Conservation (phyloP, 2,113 vertebrate genomes). For the Corythaixoides concolor region DNA sequence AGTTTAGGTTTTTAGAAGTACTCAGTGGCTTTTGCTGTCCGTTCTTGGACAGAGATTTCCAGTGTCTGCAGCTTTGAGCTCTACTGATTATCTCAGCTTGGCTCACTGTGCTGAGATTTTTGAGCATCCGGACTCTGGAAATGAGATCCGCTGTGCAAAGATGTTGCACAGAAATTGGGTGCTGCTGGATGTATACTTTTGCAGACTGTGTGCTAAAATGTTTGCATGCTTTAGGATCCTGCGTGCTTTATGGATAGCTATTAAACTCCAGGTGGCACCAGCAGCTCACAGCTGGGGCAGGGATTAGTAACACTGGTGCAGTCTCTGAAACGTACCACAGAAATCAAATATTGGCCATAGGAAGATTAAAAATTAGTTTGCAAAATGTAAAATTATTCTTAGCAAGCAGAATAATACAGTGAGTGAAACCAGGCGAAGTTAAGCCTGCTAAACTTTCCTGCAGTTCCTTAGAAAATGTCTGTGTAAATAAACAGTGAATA, state of each 20-base stretch:
- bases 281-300: not conserved
- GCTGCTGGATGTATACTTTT: not conserved
- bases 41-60: not conserved
- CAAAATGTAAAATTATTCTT: not conserved
- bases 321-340: not conserved
- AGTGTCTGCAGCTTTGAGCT: not conserved
- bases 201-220: not conserved
- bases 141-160: not conserved
- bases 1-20: not conserved
- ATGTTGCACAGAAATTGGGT: fast-evolving
- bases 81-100: not conserved
- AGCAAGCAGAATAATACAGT: not conserved
- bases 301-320: not conserved
- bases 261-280: constrained; percentile 55
- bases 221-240: not conserved
- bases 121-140: not conserved
- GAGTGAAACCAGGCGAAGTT: not conserved
- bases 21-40: not conserved
- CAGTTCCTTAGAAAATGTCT: not conserved
- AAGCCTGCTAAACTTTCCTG: not conserved
- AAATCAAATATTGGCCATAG: not conserved
- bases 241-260: not conserved
- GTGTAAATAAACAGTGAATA: not conserved
- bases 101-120: not conserved
- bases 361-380: not conserved